phyloP scores from a whole-genome alignment of 1,140 invertebrate species.

The Metopolophium dirhodum region DNA sequence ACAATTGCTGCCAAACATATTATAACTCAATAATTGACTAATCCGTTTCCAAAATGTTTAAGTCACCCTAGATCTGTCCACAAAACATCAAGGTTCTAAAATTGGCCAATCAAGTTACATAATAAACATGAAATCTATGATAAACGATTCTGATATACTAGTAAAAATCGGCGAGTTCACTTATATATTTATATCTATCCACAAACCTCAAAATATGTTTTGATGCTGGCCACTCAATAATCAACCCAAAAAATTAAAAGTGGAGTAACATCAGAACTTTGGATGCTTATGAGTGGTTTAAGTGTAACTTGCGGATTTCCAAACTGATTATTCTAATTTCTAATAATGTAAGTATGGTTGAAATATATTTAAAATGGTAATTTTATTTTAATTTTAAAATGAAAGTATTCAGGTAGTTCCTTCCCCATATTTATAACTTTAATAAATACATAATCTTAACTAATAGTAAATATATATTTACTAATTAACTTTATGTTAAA shows the following conservation, averaged over 20 bases:
- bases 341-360: neutral
- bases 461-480: too few relatives aligned
- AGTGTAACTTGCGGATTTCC: too few relatives aligned
- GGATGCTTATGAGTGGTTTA: neutral
- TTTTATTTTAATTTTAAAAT: neutral
- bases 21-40: too few relatives aligned
- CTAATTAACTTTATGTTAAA: too few relatives aligned
- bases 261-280: neutral
- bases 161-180: too few relatives aligned
- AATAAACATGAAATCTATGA: too few relatives aligned
- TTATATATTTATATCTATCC: neutral
- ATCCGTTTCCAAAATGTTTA: too few relatives aligned
- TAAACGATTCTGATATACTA: too few relatives aligned
- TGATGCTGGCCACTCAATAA: neutral
- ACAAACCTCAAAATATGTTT: neutral
- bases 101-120: too few relatives aligned
- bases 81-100: too few relatives aligned
- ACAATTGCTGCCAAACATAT: too few relatives aligned
- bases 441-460: neutral
- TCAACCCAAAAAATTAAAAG: neutral
- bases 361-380: neutral
- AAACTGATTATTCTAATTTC: neutral
- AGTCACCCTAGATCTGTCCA: too few relatives aligned
- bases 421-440: neutral
- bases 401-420: neutral